Evolutionary conservation across 1,140 invertebrate genomes (phyloP).

Genomic region (Zaprionus ornatus): DNA sequence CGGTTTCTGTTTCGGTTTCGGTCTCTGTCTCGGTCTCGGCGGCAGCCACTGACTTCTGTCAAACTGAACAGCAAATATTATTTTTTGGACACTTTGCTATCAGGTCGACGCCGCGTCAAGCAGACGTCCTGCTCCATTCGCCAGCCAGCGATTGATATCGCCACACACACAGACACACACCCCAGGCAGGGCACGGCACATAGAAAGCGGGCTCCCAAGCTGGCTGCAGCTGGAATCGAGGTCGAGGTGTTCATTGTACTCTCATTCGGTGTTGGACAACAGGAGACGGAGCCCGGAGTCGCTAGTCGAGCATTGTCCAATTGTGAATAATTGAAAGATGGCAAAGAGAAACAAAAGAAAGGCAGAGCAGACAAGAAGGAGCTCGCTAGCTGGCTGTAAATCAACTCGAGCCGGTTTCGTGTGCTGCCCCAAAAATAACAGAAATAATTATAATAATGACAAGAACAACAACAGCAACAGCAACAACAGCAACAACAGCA

Average conservation of each 20-base stretch:
- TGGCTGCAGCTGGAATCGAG: slow-evolving; percentile 9
- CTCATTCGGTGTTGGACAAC: slow-evolving; percentile 46
- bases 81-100: slow-evolving; percentile 82
- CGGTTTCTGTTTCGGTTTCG: slow-evolving; percentile 29
- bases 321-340: slow-evolving; percentile 64
- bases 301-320: slow-evolving; percentile 57
- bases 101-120: slow-evolving; percentile 75
- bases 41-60: slow-evolving; percentile 69
- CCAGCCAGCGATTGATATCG: slow-evolving; percentile 48
- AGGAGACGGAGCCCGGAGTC: slow-evolving; percentile 2
- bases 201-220: slow-evolving; percentile 2
- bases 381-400: slow-evolving; percentile 57
- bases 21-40: slow-evolving; percentile 34
- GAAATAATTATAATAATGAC: slow-evolving; percentile 69
- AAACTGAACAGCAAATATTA: slow-evolving; percentile 82
- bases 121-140: slow-evolving; percentile 61
- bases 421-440: slow-evolving; percentile 45
- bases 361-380: slow-evolving; percentile 12
- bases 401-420: slow-evolving; percentile 61
- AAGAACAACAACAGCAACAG: slow-evolving; percentile 34
- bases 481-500: slow-evolving; percentile 19
- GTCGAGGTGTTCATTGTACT: slow-evolving; percentile 37
- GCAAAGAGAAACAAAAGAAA: slow-evolving; percentile 11
- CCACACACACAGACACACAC: too few relatives aligned
- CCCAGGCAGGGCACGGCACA: background rate